Base-by-base conservation (phyloP, 2,888 invertebrate species). In the Ichneumon xanthorius region DNA sequence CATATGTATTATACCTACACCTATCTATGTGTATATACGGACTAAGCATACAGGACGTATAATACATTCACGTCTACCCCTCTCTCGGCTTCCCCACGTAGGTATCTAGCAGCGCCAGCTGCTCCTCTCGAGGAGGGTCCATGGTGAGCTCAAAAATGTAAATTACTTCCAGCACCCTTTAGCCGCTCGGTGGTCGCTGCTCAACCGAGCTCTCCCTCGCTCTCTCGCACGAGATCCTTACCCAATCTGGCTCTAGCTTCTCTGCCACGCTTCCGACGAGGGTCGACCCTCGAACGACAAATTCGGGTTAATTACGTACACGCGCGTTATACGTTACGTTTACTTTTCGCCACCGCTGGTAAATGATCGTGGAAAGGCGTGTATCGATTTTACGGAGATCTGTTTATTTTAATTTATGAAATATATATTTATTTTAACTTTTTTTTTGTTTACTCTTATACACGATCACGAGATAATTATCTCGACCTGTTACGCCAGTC, bases 301-400 rank as follows among this genome's bases (percentile, higher is more conserved):
- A 88, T 88, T 87, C 77, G 71, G 86, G 87, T 88, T 84, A 87
- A 88, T 88, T 85, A 86, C 86, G 76, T 76, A 73, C 73, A 82
- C 80, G 82, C 77, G 73, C 37, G 26, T 55, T 33, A 11, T 63
- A 48, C 55, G n/a, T 53, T 58, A 30, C 50, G 63, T 53, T 14
- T 63, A 33, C 30, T 63, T 63, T 63, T 30, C 33, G 30, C 63
- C n/a, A n/a, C 7, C n/a, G 16, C 33, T 63, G 16, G 1, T 30
- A 0, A 30, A 2, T 16, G 7, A 33, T 63, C 63, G 33, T 33
- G n/a, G 50, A 76, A 50, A 19, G n/a, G 48, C 22, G 65, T 33
- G 33, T n/a, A 48, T 19, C 14, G 48, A 75, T 33, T 63, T 30
- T 63, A 1, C 1, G 33, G 2, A 9, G 1, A 33, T 63, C 16